Base-by-base conservation (phyloP, 2,797 vertebrate genomes). In the Sphenopsis melanotis region DNA sequence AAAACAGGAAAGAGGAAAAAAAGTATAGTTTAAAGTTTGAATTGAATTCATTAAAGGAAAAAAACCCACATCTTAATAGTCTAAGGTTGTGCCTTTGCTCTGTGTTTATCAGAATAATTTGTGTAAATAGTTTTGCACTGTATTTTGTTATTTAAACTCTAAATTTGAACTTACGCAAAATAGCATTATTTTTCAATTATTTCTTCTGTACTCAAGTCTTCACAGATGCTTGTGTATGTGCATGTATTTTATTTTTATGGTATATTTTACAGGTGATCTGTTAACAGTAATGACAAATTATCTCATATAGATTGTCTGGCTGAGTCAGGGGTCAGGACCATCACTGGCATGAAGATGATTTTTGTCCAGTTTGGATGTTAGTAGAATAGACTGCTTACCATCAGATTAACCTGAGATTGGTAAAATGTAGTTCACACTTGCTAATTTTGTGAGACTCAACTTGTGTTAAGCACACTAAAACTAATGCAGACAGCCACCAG, bases 381-480 rank as follows among this genome's bases (percentile, higher is more conserved):
- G 20, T 53, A 29, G 59, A 83, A 72, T 22, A 65, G 42, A 36
- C 36, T 74, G 11, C 8, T 76, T 85, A 12, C 19, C 21, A 20
- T 65, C 27, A 59, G 27, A 69, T 69, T 80, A 21, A 59, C 42
- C 24, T 41, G 29, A 55, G 17, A 32, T 0, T 42, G 46, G 16
- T 53, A 75, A 91, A 93, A 69, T 71, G 7, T 56, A 53, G 18
- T 74, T 91, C 30, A 36, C 24, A 26, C 12, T 65, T 63, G 46
- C 39, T 89, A 4, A 29, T 85, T 88, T 61, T 80, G 4, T 83
- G 81, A 63, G n/a, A 37, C 50, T 85, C 21, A 46, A 22, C 21
- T 84, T 2, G 0, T 59, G 6, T 24, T 80, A 69, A 29, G n/a
- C 41, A 44, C 0, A 0, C 17, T 87, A 56, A 83, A 83, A 82